Base-by-base conservation (phyloP, 2,888 invertebrate genomes). In the Cephus pygmeus region DNA sequence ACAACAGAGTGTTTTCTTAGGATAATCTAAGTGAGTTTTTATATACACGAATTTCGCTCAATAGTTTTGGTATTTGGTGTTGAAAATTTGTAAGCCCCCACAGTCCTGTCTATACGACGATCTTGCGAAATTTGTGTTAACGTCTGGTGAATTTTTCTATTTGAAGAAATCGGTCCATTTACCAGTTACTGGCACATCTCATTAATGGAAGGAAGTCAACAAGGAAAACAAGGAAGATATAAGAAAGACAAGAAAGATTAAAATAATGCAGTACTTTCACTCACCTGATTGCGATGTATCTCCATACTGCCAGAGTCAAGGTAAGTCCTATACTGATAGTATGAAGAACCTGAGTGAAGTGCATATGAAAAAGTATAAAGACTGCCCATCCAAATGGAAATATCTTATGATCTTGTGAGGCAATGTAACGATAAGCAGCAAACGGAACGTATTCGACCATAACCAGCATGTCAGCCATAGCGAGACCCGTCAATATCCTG, bases 391-490 rank as follows among this genome's bases (percentile, higher is more conserved):
- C 93, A 89, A 95, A 95, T 0, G 95, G 94, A 92, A 95, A 96
- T 85, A 94, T 94, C 69, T 93, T 92, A 83, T 94, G 93, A 80
- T 94, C 94, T 0, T 95, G 94, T 74, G 94, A 91, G 79, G 95
- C 93, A 88, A 95, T 92, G 87, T 94, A 94, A 88, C 94, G 94
- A 90, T 96, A 95, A 76, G 94, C 93, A 6, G 95, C 94, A 88
- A 95, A 96, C 4, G 96, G 96, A 81, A 96, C 94, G 88, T 96
- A 97, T 86, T 97, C 97, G 90, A 97, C 91, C 95, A 98, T 98
- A 36, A 98, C 96, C 83, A 97, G 94, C 92, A 98, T 95, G 90
- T 98, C 98, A 1, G 97, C 96, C 0, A 97, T 96, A 0, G 98
- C 98, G 76, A 98, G 91, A 91, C 96, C 95, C 82, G 96, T 97